Evolutionary conservation across 1,140 invertebrate species (phyloP).

Genomic region (Holcopasites calliopsidis): DNA sequence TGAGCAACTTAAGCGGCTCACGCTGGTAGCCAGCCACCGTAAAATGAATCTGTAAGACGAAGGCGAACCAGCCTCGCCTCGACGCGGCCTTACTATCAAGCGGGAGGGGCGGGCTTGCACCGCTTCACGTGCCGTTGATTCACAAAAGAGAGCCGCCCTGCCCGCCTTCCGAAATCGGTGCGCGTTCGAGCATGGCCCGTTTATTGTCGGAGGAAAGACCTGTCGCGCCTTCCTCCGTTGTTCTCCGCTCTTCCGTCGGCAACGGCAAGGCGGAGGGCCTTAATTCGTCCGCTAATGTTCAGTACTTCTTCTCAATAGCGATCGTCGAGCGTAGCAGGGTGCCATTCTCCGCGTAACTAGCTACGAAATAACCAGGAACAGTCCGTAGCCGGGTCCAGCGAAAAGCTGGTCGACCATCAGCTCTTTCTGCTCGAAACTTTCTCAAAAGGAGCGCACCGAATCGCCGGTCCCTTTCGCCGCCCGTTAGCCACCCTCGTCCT

Average conservation of each 20-base stretch:
- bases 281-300: slow-evolving; percentile 59
- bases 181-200: slow-evolving; percentile 45
- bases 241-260: too few relatives aligned
- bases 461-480: not conserved
- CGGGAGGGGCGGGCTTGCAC: not conserved
- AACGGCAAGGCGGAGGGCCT: too few relatives aligned
- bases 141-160: slow-evolving; percentile 12
- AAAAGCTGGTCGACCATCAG: slow-evolving; percentile 44
- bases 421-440: slow-evolving; percentile 54
- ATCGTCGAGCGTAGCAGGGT: slow-evolving; percentile 51
- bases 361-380: slow-evolving; percentile 21
- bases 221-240: not conserved
- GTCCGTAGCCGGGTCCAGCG: slow-evolving; percentile 7
- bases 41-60: not conserved
- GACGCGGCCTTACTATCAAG: slow-evolving; percentile 20
- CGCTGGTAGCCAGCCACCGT: not conserved
- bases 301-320: slow-evolving; percentile 57
- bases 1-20: not conserved
- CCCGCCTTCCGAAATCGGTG: slow-evolving; percentile 37
- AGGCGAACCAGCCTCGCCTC: not conserved
- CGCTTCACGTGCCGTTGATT: slow-evolving; percentile 43
- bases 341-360: slow-evolving; percentile 44
- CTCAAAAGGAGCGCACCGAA: not conserved
- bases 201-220: slow-evolving; percentile 29
- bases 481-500: not conserved